A percentile compares a stretch with the other conserved stretches of the same genome.
phyloP scores from a whole-genome alignment of 2,888 invertebrate genomes.

The Hirtodrosophila confusa region DNA sequence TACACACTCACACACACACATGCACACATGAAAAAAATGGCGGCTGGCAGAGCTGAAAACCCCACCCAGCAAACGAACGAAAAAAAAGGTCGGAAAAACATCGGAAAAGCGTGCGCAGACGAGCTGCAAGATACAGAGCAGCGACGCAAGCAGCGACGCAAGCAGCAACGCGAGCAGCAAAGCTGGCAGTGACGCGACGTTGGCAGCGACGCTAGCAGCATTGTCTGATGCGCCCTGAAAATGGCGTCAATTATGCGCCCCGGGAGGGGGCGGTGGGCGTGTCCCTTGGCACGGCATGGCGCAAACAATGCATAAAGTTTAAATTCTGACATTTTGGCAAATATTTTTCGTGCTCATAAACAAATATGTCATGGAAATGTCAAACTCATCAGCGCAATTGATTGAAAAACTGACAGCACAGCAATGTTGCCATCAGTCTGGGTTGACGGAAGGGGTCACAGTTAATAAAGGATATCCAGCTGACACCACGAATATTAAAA shows the following conservation, averaged over 20 bases:
- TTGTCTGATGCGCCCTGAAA: constrained; percentile 44
- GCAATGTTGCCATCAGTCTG: constrained; percentile 29
- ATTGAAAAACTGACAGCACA: constrained; percentile 72
- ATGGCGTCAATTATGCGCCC: constrained; percentile 73
- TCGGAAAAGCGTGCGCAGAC: constrained; percentile 65
- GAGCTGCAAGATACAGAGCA: constrained; percentile 39
- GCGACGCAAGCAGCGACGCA: constrained; percentile 17
- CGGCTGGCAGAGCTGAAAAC: constrained; percentile 42
- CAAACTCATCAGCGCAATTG: constrained; percentile 74
- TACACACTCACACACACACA: constrained; percentile 24
- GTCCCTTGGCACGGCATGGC: constrained; percentile 71
- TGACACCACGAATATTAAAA: neutral
- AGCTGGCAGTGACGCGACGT: constrained; percentile 15
- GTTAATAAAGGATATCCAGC: neutral
- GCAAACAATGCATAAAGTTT: constrained; percentile 72
- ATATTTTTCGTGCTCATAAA: constrained; percentile 73
- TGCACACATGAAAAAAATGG: constrained; percentile 64
- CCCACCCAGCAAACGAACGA: constrained; percentile 55
- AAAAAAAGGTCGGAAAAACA: constrained; percentile 41
- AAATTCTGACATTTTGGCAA: constrained; percentile 80
- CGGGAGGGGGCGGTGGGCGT: constrained; percentile 55
- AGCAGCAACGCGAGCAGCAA: constrained; percentile 20
- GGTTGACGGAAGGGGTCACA: neutral
- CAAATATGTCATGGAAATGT: constrained; percentile 79
- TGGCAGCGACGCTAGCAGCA: constrained; percentile 16